Percentiles rank a stretch among this genome's conserved stretches.
phyloP scores from a whole-genome alignment of 2,888 invertebrate species.

The Amblyjoppa fuscipennis region DNA sequence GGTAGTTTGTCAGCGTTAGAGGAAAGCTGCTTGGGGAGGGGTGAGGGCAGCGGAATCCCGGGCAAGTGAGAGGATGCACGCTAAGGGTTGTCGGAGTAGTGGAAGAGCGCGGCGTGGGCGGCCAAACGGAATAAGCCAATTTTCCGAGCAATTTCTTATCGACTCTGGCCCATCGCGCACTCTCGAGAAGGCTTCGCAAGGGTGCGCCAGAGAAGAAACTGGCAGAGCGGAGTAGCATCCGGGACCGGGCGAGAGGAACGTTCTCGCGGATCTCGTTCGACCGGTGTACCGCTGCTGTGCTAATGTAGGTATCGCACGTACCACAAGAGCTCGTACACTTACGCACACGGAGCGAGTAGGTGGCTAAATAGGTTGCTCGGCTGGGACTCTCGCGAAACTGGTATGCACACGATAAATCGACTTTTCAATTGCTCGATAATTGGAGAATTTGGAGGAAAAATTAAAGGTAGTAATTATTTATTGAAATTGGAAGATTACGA shows the following conservation, averaged over 20 bases:
- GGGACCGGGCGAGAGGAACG: constrained; percentile 34
- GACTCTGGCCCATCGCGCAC: constrained; percentile 76
- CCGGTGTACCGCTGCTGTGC: constrained; percentile 14
- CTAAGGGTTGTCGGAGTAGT: not conserved
- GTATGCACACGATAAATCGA: not conserved
- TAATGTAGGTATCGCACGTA: constrained; percentile 24
- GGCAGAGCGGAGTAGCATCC: constrained; percentile 29
- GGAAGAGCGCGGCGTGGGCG: constrained; percentile 67
- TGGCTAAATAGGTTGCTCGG: constrained; percentile 65
- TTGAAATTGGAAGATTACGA: not conserved
- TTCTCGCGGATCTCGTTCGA: constrained; percentile 54
- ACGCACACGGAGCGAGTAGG: constrained; percentile 60
- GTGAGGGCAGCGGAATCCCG: constrained; percentile 22
- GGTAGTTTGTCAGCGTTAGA: constrained; percentile 80
- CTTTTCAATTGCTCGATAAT: constrained; percentile 40
- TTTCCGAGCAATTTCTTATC: constrained; percentile 83
- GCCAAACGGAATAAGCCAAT: constrained; percentile 82
- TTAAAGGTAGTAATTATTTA: constrained; percentile 1
- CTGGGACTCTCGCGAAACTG: constrained; percentile 49
- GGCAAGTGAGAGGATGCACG: constrained; percentile 51
- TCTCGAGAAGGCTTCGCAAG: constrained; percentile 32
- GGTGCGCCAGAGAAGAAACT: constrained; percentile 7
- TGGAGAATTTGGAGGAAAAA: not conserved
- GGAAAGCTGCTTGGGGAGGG: constrained; percentile 12
- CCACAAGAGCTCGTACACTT: constrained; percentile 1